A percentile compares a stretch with the other conserved stretches of the same genome.
Conservation (phyloP, 2,113 vertebrate species). For the Panurus biarmicus region DNA sequence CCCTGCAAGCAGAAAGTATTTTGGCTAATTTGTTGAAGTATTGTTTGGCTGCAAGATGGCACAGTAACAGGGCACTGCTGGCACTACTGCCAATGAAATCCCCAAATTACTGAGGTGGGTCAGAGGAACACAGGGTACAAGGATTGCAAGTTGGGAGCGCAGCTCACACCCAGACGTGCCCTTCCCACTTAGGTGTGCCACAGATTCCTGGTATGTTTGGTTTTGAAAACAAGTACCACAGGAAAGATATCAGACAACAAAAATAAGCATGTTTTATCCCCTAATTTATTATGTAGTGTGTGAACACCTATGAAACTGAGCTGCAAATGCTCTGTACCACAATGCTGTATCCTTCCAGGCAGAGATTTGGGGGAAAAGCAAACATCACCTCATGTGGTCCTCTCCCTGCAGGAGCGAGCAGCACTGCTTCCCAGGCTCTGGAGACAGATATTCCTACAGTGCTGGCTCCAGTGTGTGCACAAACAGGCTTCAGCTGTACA, state of each 20-base stretch:
- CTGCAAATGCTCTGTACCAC: not conserved
- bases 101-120: not conserved
- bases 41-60: not conserved
- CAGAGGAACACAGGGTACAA: not conserved
- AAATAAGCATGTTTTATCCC: not conserved
- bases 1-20: constrained; percentile 6
- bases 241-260: not conserved
- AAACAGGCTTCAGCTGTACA: not conserved
- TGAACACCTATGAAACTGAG: not conserved
- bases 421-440: not conserved
- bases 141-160: not conserved
- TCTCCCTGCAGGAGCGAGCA: not conserved
- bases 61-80: not conserved
- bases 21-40: constrained; percentile 7
- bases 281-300: not conserved
- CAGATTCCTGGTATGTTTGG: rapidly evolving
- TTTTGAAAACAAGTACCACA: not conserved
- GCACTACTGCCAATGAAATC: not conserved
- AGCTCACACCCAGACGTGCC: not conserved
- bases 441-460: not conserved
- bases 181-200: not conserved
- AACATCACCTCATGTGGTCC: not conserved
- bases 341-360: not conserved
- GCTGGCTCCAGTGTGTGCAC: not conserved
- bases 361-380: not conserved